phyloP scores from a whole-genome alignment of 2,888 invertebrate genomes.

The Eulithis testata region DNA sequence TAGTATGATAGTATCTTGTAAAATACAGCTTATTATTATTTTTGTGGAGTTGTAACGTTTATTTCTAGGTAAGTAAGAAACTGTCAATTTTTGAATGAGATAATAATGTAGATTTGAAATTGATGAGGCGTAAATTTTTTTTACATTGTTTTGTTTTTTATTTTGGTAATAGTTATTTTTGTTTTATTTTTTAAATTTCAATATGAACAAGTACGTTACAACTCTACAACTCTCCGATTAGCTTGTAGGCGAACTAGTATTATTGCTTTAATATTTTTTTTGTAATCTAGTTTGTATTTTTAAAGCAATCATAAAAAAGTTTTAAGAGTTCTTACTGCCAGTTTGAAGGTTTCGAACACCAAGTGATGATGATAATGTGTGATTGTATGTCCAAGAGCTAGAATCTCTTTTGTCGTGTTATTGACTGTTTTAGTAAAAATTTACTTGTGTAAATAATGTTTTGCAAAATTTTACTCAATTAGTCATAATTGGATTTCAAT shows the following conservation, averaged over 20 bases:
- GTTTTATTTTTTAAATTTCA: not conserved
- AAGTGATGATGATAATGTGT: slow-evolving; percentile 59
- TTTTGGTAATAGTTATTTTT: not conserved
- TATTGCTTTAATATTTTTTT: slow-evolving; percentile 61
- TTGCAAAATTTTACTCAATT: slow-evolving; percentile 18
- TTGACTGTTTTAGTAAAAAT: slow-evolving; percentile 24
- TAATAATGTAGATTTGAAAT: slow-evolving; percentile 4
- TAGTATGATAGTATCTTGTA: slow-evolving; percentile 49
- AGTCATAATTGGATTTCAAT: slow-evolving; percentile 6
- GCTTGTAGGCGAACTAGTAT: slow-evolving; percentile 50
- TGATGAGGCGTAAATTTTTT: not conserved
- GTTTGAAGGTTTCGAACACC: slow-evolving; percentile 78
- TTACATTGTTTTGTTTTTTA: not conserved
- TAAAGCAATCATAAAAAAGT: slow-evolving; percentile 60
- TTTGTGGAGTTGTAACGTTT: slow-evolving; percentile 40
- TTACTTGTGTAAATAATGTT: slow-evolving; percentile 24
- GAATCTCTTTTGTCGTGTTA: slow-evolving; percentile 41
- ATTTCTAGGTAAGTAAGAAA: slow-evolving; percentile 11
- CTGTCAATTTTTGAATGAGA: slow-evolving; percentile 20
- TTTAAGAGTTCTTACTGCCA: slow-evolving; percentile 69
- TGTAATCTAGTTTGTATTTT: slow-evolving; percentile 61
- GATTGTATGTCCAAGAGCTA: slow-evolving; percentile 59
- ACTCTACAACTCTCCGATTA: slow-evolving; percentile 47
- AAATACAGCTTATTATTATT: slow-evolving; percentile 45
- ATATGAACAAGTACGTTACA: slow-evolving; percentile 42